Conservation (phyloP, 2,797 vertebrate genomes). For the Cyprinella venusta region DNA sequence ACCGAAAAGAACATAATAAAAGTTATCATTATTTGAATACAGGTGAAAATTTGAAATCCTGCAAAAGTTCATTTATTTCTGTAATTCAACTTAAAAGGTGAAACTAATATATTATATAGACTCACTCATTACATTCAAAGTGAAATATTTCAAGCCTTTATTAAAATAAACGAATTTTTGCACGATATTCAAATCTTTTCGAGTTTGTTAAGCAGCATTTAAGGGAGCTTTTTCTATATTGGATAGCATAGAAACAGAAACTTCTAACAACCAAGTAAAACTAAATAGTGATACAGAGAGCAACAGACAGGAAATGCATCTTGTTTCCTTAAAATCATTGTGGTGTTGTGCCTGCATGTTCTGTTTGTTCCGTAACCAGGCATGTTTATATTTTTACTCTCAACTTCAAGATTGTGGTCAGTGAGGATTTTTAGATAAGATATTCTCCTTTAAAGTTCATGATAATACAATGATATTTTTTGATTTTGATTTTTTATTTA, state of each 20-base stretch:
- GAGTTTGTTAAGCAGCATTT: background rate
- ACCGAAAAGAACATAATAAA: background rate
- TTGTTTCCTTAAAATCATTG: conserved; percentile 7
- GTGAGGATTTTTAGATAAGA: background rate
- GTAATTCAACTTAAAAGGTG: too few species aligned
- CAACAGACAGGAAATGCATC: background rate
- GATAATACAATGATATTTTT: background rate
- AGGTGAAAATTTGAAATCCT: too few species aligned
- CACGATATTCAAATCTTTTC: too few species aligned
- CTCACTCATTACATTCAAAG: too few species aligned
- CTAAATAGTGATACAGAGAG: background rate
- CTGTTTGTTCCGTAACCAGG: conserved; percentile 6
- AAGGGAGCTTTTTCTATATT: background rate
- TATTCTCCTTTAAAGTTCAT: background rate
- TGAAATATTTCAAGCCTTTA: too few species aligned
- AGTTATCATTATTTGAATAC: background rate
- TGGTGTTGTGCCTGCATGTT: background rate
- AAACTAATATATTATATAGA: too few species aligned
- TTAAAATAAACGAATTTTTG: too few species aligned
- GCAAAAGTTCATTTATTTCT: too few species aligned
- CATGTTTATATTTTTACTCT: background rate
- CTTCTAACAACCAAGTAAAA: background rate
- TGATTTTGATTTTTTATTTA: too few species aligned
- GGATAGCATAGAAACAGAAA: background rate
- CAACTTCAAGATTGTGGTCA: background rate